Evolutionary conservation across 1,140 invertebrate genomes (phyloP), one percentile per base, ranked within the genome.

Genomic region (Achatina immaculata): DNA sequence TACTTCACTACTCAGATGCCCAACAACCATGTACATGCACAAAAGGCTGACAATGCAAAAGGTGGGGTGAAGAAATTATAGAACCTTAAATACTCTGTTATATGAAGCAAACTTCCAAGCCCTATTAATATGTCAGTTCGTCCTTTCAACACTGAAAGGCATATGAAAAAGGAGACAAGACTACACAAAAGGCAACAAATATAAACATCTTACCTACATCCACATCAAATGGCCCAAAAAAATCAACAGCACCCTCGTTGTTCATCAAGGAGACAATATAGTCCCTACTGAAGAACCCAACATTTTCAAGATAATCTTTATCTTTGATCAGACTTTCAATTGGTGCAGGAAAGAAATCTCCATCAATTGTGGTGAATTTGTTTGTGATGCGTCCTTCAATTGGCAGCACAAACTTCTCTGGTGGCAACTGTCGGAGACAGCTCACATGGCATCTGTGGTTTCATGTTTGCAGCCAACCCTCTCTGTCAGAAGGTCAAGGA

Each of bases 281-380:
- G 28, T 28, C 24, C 72, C 48, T 45, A 16, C 0, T 3, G 31
- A 40, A 74, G 28, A 74, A 74, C 28, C 72, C 72, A n/a, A 51
- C 43, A 16, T 51, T 0, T 36, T 31, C 31, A 2, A 74, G 28
- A 43, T 74, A 74, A 28, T 45, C 42, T 21, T 34, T 34, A 34
- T 74, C 45, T 51, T 45, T 74, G 28, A 74, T 43, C 1, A 74
- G 72, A 34, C 51, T 43, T 4, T 14, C 51, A 21, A 74, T 51
- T 7, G 72, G 48, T 3, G 45, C 43, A n/a, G 72, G 72, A 51
- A 74, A 74, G 3, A 74, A 51, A 6, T 74, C 72, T 16, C 43
- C 43, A 51, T 74, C 72, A 28, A 74, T 74, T 31, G 43, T 74
- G 2, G 72, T 74, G 48, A 74, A 74, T 43, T 74, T 74, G 72